Percentiles rank a stretch among this genome's conserved stretches.
These are phyloP conservation scores for Oscheius myriophilus DNA, from an alignment of 2,888 invertebrate species.

Conservation along the genomic window DNA sequence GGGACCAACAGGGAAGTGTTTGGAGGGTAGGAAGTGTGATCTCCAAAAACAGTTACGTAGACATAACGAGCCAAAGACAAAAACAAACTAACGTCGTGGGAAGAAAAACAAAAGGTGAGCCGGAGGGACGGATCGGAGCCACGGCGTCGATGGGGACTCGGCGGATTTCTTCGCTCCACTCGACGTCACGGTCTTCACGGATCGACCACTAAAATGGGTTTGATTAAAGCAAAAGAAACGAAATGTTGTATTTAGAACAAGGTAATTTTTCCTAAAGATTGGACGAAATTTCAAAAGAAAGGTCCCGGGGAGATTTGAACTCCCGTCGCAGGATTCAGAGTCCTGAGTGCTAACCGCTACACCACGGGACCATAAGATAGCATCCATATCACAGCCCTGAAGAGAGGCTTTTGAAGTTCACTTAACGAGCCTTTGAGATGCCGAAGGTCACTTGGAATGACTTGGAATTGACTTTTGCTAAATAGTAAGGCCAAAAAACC, in stretches of 20 bases:
- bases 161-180: slow-evolving; percentile 29
- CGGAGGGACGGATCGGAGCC: not conserved
- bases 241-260: too few species aligned
- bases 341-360: slow-evolving; percentile 55
- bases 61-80: not conserved
- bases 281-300: too few species aligned
- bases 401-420: too few species aligned
- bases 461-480: too few species aligned
- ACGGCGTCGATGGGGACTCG: not conserved
- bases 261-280: too few species aligned
- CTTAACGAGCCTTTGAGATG: too few species aligned
- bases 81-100: not conserved
- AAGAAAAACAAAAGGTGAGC: not conserved
- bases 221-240: too few species aligned
- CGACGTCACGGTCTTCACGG: slow-evolving; percentile 21
- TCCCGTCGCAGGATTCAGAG: slow-evolving; percentile 53
- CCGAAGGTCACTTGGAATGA: too few species aligned
- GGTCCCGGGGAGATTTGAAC: slow-evolving; percentile 28
- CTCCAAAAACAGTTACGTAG: not conserved
- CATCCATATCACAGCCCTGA: too few species aligned
- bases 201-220: slow-evolving; percentile 9
- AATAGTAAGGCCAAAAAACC: too few species aligned
- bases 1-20: too few species aligned
- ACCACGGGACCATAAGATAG: slow-evolving; percentile 42
- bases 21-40: not conserved